Conservation (phyloP, 1,140 invertebrate species). For the Magallana gigas region DNA sequence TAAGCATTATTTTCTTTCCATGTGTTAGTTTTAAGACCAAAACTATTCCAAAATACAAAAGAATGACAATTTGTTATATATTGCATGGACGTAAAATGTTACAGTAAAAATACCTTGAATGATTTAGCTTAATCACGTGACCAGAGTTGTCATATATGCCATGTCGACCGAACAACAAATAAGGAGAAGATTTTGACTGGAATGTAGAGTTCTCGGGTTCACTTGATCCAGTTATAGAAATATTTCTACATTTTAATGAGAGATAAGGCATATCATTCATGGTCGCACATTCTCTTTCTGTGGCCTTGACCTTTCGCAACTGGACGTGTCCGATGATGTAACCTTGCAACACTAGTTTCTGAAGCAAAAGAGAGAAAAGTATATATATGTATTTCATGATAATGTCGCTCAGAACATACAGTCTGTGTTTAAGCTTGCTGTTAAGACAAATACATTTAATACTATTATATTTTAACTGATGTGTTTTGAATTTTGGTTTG, state of each 20-base stretch:
- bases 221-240: neutral
- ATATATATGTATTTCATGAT: too few species aligned
- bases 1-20: too few species aligned
- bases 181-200: conserved; percentile 3
- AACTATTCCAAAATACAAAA: too few species aligned
- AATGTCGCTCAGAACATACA: too few species aligned
- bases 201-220: neutral
- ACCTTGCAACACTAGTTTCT: conserved; percentile 40
- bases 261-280: conserved; percentile 42
- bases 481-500: too few species aligned
- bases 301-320: conserved; percentile 66
- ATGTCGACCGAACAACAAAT: conserved; percentile 62
- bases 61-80: too few species aligned
- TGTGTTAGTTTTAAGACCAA: too few species aligned
- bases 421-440: too few species aligned
- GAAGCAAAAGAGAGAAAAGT: conserved; percentile 21
- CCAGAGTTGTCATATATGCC: conserved; percentile 69
- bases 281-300: conserved; percentile 54
- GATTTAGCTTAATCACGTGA: conserved; percentile 64
- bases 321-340: conserved; percentile 70
- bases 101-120: conserved; percentile 61
- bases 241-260: conserved; percentile 55
- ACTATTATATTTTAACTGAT: too few species aligned
- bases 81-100: too few species aligned
- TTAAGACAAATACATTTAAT: too few species aligned